A percentile compares a stretch with the other conserved stretches of the same genome.
Evolutionary conservation across 1,140 invertebrate genomes (phyloP).

Genomic region (Oryctes rhinoceros): DNA sequence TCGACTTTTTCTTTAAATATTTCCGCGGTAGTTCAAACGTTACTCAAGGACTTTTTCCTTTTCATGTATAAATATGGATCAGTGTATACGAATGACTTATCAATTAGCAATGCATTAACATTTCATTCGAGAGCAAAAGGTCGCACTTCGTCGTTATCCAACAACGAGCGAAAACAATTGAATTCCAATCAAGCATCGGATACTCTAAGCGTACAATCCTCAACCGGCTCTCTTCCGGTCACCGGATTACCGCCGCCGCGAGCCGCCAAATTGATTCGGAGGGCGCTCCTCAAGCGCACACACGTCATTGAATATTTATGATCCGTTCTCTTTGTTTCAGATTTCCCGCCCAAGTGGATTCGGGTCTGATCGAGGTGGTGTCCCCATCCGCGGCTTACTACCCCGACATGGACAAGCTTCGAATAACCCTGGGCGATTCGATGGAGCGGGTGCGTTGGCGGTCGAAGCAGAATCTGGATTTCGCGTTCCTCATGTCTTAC

Average conservation of each 20-base stretch:
- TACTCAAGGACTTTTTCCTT: too few relatives aligned
- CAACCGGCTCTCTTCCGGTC: background rate
- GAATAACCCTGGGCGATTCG: conserved; percentile 86
- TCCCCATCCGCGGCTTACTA: conserved; percentile 88
- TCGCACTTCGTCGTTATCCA: too few relatives aligned
- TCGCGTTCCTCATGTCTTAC: conserved; percentile 96
- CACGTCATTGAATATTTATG: conserved; percentile 8
- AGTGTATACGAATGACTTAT: too few relatives aligned
- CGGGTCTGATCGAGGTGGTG: conserved; percentile 89
- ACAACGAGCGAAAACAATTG: background rate
- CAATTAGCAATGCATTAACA: too few relatives aligned
- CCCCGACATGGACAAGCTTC: conserved; percentile 82
- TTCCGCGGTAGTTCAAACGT: too few relatives aligned
- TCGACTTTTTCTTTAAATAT: too few relatives aligned
- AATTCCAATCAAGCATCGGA: background rate
- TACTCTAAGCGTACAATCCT: background rate
- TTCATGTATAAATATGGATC: too few relatives aligned
- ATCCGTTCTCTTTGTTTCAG: conserved; percentile 62
- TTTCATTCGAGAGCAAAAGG: too few relatives aligned
- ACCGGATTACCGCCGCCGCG: background rate
- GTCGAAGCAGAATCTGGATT: conserved; percentile 97
- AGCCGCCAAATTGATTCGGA: background rate
- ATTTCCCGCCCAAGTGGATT: conserved; percentile 78
- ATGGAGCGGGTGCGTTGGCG: conserved; percentile 91
- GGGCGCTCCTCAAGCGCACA: background rate